phyloP scores from a whole-genome alignment of 2,113 vertebrate species.

The Herpetotheres cachinnans region DNA sequence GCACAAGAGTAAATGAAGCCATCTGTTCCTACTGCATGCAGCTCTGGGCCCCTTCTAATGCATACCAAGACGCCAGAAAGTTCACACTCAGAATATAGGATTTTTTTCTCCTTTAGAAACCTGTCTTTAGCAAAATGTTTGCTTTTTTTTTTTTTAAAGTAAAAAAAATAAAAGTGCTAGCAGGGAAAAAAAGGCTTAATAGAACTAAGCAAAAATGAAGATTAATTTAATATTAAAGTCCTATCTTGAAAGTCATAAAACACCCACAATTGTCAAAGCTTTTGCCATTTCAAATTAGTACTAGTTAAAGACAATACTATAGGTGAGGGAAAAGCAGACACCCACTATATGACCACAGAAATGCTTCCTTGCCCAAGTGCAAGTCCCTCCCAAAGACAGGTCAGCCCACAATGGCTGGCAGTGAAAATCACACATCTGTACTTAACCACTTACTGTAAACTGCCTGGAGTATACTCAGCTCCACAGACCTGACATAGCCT shows the following conservation, averaged over 20 bases:
- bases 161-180: not conserved
- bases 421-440: not conserved
- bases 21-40: not conserved
- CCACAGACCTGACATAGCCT: accelerated
- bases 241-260: not conserved
- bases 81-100: not conserved
- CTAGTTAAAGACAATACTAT: not conserved
- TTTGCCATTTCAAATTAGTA: not conserved
- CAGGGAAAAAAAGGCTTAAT: not conserved
- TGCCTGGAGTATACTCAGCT: not conserved
- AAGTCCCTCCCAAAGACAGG: not conserved
- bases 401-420: not conserved
- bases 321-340: not conserved
- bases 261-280: not conserved
- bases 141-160: not conserved
- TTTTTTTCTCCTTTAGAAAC: not conserved
- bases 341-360: not conserved
- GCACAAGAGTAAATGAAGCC: not conserved
- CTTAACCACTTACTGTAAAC: not conserved
- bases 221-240: not conserved
- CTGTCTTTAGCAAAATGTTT: not conserved
- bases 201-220: not conserved
- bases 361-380: not conserved
- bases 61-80: not conserved
- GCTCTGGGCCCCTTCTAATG: not conserved